Evolutionary conservation across 2,113 vertebrate species (phyloP).

Genomic region (Campylomormyrus numenius): DNA sequence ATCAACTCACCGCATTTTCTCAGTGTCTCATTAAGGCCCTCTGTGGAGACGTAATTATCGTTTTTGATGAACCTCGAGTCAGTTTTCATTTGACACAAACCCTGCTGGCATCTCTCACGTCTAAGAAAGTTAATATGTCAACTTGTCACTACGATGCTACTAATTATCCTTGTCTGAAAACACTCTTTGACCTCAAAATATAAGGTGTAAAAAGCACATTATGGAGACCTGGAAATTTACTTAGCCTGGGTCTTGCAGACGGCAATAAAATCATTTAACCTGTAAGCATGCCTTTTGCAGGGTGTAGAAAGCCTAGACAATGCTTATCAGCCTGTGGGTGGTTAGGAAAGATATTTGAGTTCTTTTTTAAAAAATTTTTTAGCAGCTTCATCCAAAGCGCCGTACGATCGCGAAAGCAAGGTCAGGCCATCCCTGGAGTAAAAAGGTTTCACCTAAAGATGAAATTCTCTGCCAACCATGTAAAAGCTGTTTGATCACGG

Average conservation of each 20-base stretch:
- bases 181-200: background rate
- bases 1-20: background rate
- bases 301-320: background rate
- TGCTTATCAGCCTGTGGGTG: background rate
- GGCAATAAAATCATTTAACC: background rate
- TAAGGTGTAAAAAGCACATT: background rate
- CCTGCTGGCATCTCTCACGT: background rate
- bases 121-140: background rate
- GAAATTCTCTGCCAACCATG: background rate
- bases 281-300: background rate
- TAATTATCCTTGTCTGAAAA: conserved; percentile 4
- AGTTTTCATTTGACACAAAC: background rate
- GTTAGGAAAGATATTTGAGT: background rate
- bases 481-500: background rate
- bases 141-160: background rate
- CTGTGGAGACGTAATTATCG: background rate
- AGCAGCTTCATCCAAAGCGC: background rate
- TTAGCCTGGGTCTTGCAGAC: background rate
- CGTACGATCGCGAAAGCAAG: background rate
- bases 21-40: background rate
- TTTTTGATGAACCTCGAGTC: background rate
- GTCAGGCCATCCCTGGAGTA: background rate
- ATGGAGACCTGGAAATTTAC: background rate
- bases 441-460: background rate
- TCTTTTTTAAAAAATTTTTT: background rate